Conservation (phyloP, 2,113 vertebrate species). For the Chitala chitala region DNA sequence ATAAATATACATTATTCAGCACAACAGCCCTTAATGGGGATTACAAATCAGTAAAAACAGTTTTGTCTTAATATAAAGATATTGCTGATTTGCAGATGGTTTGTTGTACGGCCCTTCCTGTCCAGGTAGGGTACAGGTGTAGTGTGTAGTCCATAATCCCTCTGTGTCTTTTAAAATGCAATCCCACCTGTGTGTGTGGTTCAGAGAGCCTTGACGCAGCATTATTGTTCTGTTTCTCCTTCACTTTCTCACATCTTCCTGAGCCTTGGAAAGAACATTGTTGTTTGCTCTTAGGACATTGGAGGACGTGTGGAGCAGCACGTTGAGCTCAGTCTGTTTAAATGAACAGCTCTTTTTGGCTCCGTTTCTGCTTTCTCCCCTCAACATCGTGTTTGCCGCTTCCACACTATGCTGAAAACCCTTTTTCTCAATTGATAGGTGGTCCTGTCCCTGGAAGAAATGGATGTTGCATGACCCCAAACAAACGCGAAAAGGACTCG, state of each 20-base stretch:
- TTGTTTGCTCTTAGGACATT: neutral
- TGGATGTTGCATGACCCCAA: neutral
- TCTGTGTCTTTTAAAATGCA: neutral
- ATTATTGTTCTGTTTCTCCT: no score
- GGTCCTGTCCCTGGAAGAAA: neutral
- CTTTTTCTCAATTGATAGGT: neutral
- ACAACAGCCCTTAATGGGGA: constrained; percentile 30
- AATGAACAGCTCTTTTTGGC: neutral
- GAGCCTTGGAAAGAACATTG: neutral
- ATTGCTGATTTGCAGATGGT: no score
- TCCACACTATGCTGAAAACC: neutral
- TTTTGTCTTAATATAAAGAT: constrained; percentile 17
- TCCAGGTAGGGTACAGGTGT: no score
- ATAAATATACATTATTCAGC: constrained; percentile 28
- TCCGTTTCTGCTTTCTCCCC: neutral
- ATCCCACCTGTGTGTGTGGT: neutral
- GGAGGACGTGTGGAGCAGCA: neutral
- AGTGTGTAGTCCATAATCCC: neutral
- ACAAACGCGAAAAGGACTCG: neutral
- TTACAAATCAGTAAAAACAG: constrained; percentile 28
- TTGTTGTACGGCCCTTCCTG: no score
- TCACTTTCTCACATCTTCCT: neutral
- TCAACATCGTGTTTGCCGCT: neutral
- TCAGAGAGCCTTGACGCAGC: neutral
- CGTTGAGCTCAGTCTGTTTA: neutral